Base-by-base conservation (phyloP, 2,113 vertebrate genomes). In the Fregata magnificens region DNA sequence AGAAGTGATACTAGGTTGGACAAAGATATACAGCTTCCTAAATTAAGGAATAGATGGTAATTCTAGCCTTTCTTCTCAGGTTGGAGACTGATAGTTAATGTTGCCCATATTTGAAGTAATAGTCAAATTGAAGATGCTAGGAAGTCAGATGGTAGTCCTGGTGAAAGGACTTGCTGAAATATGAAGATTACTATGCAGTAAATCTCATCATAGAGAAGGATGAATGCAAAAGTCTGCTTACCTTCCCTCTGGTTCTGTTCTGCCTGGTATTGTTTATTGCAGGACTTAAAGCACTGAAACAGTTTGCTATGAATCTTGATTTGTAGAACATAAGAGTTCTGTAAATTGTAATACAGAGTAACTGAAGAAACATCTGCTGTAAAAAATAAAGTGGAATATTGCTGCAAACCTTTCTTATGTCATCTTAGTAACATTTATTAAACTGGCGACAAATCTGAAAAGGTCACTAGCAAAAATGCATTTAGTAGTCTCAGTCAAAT, bases 401-500 rank as follows among this genome's bases (percentile, higher is more conserved):
- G 82, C 94, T 90, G 79, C 79, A 93, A 95, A 95, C 42, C 74
- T 88, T 87, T 91, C 84, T 79, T 80, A 66, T 95, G 90, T 78
- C 94, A 89, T 93, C 89, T 70, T 47, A 45, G 82, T 53, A 95
- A 91, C 91, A 96, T 95, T 89, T 92, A 74, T 94, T 95, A 92
- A 18, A 79, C 76, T 49, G 69, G 91, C 19, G 26, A 95, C 89
- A 95, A 95, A 93, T 78, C 90, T 96, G 93, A 95, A 95, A 97
- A 98, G 96, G 97, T 98, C 97, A 96, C 82, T 50, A 69, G 94
- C 5, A 24, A 92, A 97, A 98, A 94, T 86, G 72, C 91, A 53
- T 93, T 96, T 95, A 95, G 92, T 56, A 92, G 82, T 80, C 84
- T 94, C 69, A 88, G 50, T 67, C 79, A 95, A 94, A 95, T 89